These are phyloP conservation scores for Mactra quadrangularis DNA, from an alignment of 1,140 invertebrate species.

Conservation along the genomic window DNA sequence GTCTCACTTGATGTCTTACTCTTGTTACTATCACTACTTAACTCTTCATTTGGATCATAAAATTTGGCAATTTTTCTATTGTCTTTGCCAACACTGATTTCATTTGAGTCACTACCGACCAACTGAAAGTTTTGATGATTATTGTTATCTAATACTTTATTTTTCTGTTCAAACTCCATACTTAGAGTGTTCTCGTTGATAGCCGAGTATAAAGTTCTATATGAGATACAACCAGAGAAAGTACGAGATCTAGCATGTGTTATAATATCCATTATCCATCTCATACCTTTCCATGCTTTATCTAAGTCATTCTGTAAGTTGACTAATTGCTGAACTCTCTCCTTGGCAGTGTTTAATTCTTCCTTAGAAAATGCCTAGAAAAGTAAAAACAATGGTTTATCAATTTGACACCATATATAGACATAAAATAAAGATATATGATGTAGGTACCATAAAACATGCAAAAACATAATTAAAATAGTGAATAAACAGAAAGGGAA, in stretches of 20 bases:
- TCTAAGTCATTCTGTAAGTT: conserved; percentile 81
- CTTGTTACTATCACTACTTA: conserved; percentile 57
- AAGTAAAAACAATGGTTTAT: conserved; percentile 1
- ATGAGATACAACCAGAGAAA: conserved; percentile 79
- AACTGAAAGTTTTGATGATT: conserved; percentile 62
- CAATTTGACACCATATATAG: neutral
- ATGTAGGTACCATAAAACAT: neutral
- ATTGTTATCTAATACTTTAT: conserved; percentile 70
- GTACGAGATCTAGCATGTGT: conserved; percentile 94
- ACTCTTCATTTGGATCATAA: conserved; percentile 77
- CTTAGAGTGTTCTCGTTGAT: conserved; percentile 39
- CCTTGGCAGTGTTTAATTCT: conserved; percentile 93
- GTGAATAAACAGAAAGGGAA: neutral
- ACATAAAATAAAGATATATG: neutral
- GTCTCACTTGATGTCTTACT: conserved; percentile 37
- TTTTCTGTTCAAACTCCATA: conserved; percentile 41
- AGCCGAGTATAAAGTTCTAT: conserved; percentile 68
- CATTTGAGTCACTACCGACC: conserved; percentile 71
- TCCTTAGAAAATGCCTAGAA: conserved; percentile 93
- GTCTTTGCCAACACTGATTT: conserved; percentile 79
- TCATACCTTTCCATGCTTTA: conserved; percentile 93
- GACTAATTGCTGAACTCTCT: conserved; percentile 89
- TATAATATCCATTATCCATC: conserved; percentile 98
- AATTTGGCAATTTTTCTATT: conserved; percentile 79
- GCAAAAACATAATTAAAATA: neutral